Evolutionary conservation across 2,888 invertebrate genomes (phyloP).

Genomic region (Nezara viridula): DNA sequence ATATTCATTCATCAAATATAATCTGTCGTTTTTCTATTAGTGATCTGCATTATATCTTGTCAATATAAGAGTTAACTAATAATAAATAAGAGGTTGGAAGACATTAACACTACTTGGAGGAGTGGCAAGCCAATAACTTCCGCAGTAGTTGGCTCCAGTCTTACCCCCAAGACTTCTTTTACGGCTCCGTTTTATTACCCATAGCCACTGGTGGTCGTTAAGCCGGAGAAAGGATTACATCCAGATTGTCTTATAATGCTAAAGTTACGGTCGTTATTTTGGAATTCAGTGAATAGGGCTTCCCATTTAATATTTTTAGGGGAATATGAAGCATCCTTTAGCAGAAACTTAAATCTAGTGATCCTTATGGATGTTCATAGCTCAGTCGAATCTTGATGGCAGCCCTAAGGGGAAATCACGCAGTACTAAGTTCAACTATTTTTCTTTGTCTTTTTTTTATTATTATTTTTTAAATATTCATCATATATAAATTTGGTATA

Average conservation of each 20-base stretch:
- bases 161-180: neutral
- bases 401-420: too few relatives aligned
- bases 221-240: neutral
- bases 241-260: conserved; percentile 33
- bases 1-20: too few relatives aligned
- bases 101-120: neutral
- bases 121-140: neutral
- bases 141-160: neutral
- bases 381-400: too few relatives aligned
- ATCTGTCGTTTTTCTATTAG: too few relatives aligned
- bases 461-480: too few relatives aligned
- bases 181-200: neutral
- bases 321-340: neutral
- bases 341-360: neutral
- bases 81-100: too few relatives aligned
- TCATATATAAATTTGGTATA: too few relatives aligned
- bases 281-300: neutral
- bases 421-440: too few relatives aligned
- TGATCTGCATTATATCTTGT: too few relatives aligned
- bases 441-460: too few relatives aligned
- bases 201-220: neutral
- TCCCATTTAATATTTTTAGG: neutral
- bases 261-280: neutral
- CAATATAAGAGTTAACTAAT: too few relatives aligned
- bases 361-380: too few relatives aligned